Evolutionary conservation across 1,140 invertebrate species (phyloP), one percentile per base, ranked within the genome.

Genomic region (Idris sp.): DNA sequence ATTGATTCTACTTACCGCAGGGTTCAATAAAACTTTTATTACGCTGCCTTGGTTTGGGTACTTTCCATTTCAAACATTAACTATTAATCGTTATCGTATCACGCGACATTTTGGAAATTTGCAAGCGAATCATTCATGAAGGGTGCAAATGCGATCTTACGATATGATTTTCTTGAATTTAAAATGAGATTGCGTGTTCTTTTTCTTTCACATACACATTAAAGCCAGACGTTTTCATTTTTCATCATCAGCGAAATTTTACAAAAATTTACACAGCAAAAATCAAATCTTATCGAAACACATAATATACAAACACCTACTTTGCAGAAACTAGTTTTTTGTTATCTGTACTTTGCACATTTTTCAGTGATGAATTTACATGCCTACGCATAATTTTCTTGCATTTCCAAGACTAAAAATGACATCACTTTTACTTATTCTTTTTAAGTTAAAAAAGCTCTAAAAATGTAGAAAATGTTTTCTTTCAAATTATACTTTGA

Each of bases 21-120:
- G 25, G 10, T 33, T 61, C 56, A 38, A 71, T 71, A 61, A 71
- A 71, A 71, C 46, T 61, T 71, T 71, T 61, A 71, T 61, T 31
- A 44, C 35, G 26, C 43, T 11, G 13, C 36, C 38, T 16, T 46
- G 36, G 44, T 59, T 59, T 53, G 31, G 44, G 28, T 33, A 68
- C 26, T 53, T 44, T 51, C 28, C 46, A 11, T 30, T 36, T 46
- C 46, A 9, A 3, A 0, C 33, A 40, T 56, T 56, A 56, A 48
- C 31, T 48, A 36, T 41, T 30, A 1, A 22, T 14, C 33, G 14
- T 9, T 26, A 30, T 44, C 36, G 14, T 35, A 16, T 16, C 6
- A 51, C 11, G 16, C 36, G 31, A 16, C 15, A 10, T 31, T 51
- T 51, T 3, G 19, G 16, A 48, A 13, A 19, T 16, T 30, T 13